Base-by-base conservation (phyloP, 2,888 invertebrate genomes). In the Cataglyphis livida region DNA sequence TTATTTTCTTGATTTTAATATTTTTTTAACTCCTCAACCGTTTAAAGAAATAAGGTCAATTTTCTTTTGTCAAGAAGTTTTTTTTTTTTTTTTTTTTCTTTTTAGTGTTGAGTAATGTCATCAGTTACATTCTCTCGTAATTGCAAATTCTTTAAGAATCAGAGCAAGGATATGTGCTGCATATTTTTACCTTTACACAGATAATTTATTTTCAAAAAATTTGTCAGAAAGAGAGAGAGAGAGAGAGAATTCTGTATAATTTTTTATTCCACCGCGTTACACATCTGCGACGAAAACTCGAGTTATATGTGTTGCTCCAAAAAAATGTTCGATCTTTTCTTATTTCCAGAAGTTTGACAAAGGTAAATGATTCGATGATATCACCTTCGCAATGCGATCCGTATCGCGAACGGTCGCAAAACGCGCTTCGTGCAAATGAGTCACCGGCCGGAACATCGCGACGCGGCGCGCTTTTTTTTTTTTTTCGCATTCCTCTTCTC, bases 401-500 rank as follows among this genome's bases (percentile, higher is more conserved):
- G 59, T 59, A 35, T 44, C 6, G 38, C 62, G 48, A 51, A 48
- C 4, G 21, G 10, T 32, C 6, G 38, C 62, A 62, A 62, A 35
- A 44, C 3, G 21, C 21, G 64, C 35, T 51, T 54, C 38, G 51
- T 18, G 54, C 54, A 51, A 76, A 38, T 66, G 76, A 76, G 51
- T 76, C 76, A 75, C 15, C 54, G 7, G 51, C 21, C 65, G 75
- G 66, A 32, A 71, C 28, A 5, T 10, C 35, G 35, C 25, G 48
- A 18, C 35, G 21, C 48, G 32, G 32, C 35, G 44, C 28, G 41
- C 41, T 61, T 75, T 66, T 28, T 28, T 21, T 28, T 21, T 21
- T 28, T 64, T 70, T 41, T 78, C 57, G 68, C 28, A 28, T 41
- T 76, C 32, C 70, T 78, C 70, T 28, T 64, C 35, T 51, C 64